Evolutionary conservation across 2,113 vertebrate genomes (phyloP).

Genomic region (Bubalus kerabau): DNA sequence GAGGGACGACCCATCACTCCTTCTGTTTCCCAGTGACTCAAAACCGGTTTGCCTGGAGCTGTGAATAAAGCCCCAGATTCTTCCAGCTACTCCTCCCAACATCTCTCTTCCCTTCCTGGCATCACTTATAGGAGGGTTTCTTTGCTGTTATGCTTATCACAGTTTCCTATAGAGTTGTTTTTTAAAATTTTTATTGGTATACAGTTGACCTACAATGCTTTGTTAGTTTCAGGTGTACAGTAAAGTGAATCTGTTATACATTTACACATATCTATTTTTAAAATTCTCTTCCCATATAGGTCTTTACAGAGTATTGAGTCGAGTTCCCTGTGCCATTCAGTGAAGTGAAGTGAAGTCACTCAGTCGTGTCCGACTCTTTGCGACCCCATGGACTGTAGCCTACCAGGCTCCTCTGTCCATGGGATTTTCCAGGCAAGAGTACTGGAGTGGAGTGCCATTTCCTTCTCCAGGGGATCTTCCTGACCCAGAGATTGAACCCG

Average conservation of each 20-base stretch:
- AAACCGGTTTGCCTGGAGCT: not conserved
- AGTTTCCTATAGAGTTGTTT: not conserved
- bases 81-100: not conserved
- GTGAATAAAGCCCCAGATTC: not conserved
- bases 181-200: not conserved
- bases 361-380: too few species aligned
- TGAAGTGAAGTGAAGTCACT: not conserved
- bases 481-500: too few species aligned
- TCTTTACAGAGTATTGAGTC: not conserved
- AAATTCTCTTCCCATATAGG: not conserved
- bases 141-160: not conserved
- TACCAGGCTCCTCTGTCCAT: too few species aligned
- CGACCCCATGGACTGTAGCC: too few species aligned
- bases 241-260: not conserved
- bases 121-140: not conserved
- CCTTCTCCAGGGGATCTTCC: too few species aligned
- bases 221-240: not conserved
- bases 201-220: not conserved
- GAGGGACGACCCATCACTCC: not conserved
- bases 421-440: too few species aligned
- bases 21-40: not conserved
- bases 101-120: not conserved
- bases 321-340: not conserved
- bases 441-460: too few species aligned
- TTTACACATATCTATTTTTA: not conserved